Percentiles rank a stretch among this genome's conserved stretches.
Conservation (phyloP, 2,888 invertebrate species). For the Drosophila nr. perissopoda region DNA sequence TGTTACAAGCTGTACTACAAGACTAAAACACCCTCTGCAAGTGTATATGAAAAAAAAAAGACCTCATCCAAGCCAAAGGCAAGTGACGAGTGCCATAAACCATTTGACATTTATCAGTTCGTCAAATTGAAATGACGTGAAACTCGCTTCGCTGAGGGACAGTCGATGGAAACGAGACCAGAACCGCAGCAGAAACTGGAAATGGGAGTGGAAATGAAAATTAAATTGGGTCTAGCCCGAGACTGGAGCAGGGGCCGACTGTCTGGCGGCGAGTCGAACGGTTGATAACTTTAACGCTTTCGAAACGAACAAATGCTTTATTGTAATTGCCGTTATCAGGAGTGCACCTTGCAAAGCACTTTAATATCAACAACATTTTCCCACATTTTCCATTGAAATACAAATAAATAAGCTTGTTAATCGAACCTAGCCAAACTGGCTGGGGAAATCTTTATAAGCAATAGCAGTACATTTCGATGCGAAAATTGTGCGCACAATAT, state of each 20-base stretch:
- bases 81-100: slow-evolving; percentile 51
- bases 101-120: slow-evolving; percentile 68
- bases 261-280: background rate
- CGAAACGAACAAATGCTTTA: slow-evolving; percentile 30
- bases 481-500: slow-evolving; percentile 36
- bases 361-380: background rate
- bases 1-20: background rate
- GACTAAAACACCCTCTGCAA: background rate
- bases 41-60: slow-evolving; percentile 11
- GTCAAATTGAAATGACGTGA: slow-evolving; percentile 58
- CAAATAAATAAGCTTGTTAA: background rate
- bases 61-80: slow-evolving; percentile 7
- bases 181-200: slow-evolving; percentile 12
- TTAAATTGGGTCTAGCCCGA: slow-evolving; percentile 13
- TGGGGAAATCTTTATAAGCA: slow-evolving; percentile 16
- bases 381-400: background rate
- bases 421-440: background rate
- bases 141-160: slow-evolving; percentile 16
- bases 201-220: slow-evolving; percentile 19
- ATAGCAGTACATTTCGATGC: slow-evolving; percentile 54
- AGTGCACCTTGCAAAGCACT: background rate
- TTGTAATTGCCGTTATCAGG: slow-evolving; percentile 26
- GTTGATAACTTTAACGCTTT: slow-evolving; percentile 31
- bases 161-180: slow-evolving; percentile 4
- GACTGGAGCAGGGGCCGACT: slow-evolving; percentile 1